Evolutionary conservation across 2,888 invertebrate genomes (phyloP).

Genomic region (Leptopilina drosophilae): DNA sequence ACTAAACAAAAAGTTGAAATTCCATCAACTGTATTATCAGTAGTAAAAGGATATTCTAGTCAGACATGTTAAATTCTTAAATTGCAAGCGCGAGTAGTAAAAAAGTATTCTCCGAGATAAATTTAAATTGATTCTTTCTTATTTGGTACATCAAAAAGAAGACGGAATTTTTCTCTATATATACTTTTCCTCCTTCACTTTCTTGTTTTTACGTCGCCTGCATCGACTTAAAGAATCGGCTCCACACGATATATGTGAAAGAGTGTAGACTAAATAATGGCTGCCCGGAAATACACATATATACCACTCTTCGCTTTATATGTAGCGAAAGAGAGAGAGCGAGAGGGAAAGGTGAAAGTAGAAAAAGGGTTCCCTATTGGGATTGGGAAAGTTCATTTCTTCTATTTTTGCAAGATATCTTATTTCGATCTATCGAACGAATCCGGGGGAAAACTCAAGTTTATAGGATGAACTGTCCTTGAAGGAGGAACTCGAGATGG

Average conservation of each 20-base stretch:
- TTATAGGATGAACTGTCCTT: conserved; percentile 32
- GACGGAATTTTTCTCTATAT: conserved; percentile 17
- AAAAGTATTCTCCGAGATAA: no score
- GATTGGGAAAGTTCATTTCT: conserved; percentile 58
- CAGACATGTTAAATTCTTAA: no score
- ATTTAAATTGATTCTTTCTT: no score
- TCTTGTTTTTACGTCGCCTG: neutral
- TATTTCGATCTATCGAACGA: conserved; percentile 57
- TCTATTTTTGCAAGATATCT: conserved; percentile 53
- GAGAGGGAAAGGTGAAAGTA: conserved; percentile 22
- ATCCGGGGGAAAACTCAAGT: conserved; percentile 25
- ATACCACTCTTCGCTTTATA: no score
- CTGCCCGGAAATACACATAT: neutral
- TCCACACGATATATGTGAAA: neutral
- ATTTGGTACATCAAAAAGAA: no score
- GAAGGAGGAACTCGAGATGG: conserved; percentile 15
- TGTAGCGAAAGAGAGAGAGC: no score
- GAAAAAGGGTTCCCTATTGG: conserved; percentile 53
- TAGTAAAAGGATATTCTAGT: no score
- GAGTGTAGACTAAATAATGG: conserved; percentile 14
- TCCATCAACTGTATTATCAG: no score
- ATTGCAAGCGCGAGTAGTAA: no score
- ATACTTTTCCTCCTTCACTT: conserved; percentile 43
- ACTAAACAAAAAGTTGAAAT: no score
- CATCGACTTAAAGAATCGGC: neutral